Evolutionary conservation across 2,797 vertebrate genomes (phyloP).

Genomic region (Yasuhikotakia modesta): DNA sequence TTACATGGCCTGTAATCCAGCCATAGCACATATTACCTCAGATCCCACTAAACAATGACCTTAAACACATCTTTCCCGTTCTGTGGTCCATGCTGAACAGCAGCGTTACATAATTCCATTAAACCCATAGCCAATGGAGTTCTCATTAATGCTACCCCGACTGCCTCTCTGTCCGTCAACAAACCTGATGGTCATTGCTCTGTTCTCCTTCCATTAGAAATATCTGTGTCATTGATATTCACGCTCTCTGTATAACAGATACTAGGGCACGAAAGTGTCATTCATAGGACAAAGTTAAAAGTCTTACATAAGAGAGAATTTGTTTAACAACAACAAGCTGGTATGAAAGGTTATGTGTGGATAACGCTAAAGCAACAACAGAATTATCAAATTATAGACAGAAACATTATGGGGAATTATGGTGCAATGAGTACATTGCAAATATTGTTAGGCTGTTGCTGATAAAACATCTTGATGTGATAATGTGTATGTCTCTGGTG

Average conservation of each 20-base stretch:
- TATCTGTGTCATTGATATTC: conserved; percentile 41
- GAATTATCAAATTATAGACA: conserved; percentile 44
- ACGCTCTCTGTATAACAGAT: conserved; percentile 4
- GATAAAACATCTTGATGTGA: background rate
- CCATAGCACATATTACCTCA: conserved; percentile 60
- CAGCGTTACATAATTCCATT: conserved; percentile 61
- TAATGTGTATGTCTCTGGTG: background rate
- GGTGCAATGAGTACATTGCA: conserved; percentile 22
- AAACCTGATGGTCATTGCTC: conserved; percentile 10
- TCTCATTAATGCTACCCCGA: conserved; percentile 42
- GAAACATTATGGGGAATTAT: conserved; percentile 48
- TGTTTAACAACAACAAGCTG: conserved; percentile 68
- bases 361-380: conserved; percentile 63
- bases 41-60: conserved; percentile 44
- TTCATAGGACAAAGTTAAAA: conserved; percentile 57
- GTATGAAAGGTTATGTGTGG: conserved; percentile 65
- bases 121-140: conserved; percentile 41
- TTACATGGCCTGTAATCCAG: conserved; percentile 56
- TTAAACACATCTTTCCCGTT: conserved; percentile 28
- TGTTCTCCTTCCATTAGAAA: background rate
- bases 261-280: conserved; percentile 37
- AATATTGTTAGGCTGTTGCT: conserved; percentile 20
- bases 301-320: conserved; percentile 66
- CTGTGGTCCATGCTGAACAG: conserved; percentile 20
- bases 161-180: conserved; percentile 21